A percentile compares a stretch with the other conserved stretches of the same genome.
These are phyloP conservation scores for Lycia hirtaria DNA, from an alignment of 2,888 invertebrate species.

Conservation along the genomic window DNA sequence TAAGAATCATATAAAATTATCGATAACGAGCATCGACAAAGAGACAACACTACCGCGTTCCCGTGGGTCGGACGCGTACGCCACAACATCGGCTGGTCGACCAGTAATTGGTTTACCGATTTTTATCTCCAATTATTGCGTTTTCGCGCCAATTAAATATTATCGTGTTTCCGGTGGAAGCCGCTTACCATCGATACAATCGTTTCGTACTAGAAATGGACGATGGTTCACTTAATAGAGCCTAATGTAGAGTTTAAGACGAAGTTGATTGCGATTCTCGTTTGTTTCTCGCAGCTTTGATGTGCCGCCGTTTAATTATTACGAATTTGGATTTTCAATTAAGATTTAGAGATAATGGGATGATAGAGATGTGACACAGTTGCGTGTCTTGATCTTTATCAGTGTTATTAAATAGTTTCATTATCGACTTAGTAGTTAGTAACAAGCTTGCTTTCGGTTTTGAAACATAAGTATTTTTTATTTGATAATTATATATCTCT, in stretches of 20 bases:
- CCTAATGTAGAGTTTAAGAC: slow-evolving; percentile 34
- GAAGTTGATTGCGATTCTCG: slow-evolving; percentile 26
- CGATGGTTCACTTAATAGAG: slow-evolving; percentile 41
- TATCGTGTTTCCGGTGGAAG: slow-evolving; percentile 79
- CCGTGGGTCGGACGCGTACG: slow-evolving; percentile 64
- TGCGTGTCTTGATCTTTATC: background rate
- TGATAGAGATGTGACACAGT: slow-evolving; percentile 13
- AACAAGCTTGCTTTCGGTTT: background rate
- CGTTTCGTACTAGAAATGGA: slow-evolving; percentile 53
- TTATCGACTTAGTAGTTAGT: background rate
- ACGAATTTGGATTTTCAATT: slow-evolving; percentile 29
- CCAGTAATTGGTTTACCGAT: slow-evolving; percentile 81
- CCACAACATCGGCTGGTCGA: too few species aligned
- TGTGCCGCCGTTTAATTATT: slow-evolving; percentile 32
- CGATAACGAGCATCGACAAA: slow-evolving; percentile 29
- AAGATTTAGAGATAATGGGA: slow-evolving; percentile 24
- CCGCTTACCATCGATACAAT: slow-evolving; percentile 63
- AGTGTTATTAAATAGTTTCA: slow-evolving; percentile 1
- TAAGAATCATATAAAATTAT: slow-evolving; percentile 23
- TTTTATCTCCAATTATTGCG: slow-evolving; percentile 84
- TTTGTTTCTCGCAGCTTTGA: slow-evolving; percentile 29
- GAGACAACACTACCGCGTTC: slow-evolving; percentile 53
- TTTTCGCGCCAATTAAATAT: slow-evolving; percentile 84
- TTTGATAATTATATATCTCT: too few species aligned
- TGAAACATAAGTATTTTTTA: too few species aligned